phyloP scores from a whole-genome alignment of 2,888 invertebrate species.

The Aplocera efformata region DNA sequence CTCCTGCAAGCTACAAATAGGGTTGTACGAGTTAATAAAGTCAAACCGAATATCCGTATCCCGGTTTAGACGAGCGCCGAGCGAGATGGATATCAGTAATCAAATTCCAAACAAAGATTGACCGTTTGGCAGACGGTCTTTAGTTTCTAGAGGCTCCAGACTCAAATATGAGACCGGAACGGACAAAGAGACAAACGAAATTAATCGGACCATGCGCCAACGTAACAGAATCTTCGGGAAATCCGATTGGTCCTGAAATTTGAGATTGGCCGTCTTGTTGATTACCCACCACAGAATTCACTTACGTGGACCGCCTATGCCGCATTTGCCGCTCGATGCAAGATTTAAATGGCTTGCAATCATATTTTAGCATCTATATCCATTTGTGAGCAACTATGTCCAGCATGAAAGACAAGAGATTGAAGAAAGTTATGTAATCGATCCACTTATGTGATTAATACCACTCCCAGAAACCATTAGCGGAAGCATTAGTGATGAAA shows the following conservation, averaged over 20 bases:
- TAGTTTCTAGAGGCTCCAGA: constrained; percentile 48
- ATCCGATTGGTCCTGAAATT: constrained; percentile 19
- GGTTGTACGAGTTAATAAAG: constrained; percentile 13
- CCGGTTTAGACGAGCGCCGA: constrained; percentile 15
- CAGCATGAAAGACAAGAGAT: no score
- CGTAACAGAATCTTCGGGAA: constrained; percentile 60
- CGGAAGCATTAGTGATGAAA: no score
- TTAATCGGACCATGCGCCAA: constrained; percentile 72
- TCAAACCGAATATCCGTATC: constrained; percentile 17
- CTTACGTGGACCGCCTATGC: constrained; percentile 22
- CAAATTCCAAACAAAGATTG: constrained; percentile 62
- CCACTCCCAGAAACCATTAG: no score
- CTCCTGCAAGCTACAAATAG: no score
- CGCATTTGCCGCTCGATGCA: background rate
- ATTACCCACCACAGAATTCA: constrained; percentile 36
- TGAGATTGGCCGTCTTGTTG: constrained; percentile 49
- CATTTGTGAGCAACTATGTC: no score
- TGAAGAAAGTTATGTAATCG: no score
- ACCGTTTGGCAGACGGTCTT: constrained; percentile 58
- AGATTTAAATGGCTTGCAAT: no score
- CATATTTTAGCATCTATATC: no score
- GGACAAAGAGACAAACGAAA: constrained; percentile 75
- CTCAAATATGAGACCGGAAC: constrained; percentile 29
- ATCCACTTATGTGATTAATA: no score
- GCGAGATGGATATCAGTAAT: constrained; percentile 58